Evolutionary conservation across 2,888 invertebrate genomes (phyloP), one percentile per base, ranked within the genome.

Genomic region (Balanococcus diminutus): DNA sequence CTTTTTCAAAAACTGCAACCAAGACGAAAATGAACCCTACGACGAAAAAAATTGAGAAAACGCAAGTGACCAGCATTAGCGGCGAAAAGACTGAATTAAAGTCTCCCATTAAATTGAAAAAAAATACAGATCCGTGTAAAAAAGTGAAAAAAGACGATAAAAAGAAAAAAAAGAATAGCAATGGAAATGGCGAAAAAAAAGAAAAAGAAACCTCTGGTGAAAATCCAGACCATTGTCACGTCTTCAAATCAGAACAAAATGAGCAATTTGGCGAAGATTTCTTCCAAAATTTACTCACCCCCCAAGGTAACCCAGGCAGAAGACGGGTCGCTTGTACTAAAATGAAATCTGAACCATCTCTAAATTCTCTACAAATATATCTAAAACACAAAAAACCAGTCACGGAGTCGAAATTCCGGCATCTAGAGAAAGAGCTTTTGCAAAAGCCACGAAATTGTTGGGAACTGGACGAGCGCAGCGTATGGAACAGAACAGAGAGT

Each of bases 341-440:
- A 84, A 61, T 86, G 11, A 90, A 89, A 87, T 91, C 92, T 39
- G 93, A 94, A 87, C 93, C 93, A 86, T 92, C 93, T 9, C 89
- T 92, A 31, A 90, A 91, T 67, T 90, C 92, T 4, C 89, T 93
- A 87, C 93, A 93, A 89, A 91, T 93, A 42, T 95, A 94, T 89
- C 90, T 94, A 61, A 91, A 92, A 72, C 92, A 94, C 88, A 93
- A 94, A 87, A 93, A 92, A 88, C 94, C 95, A 5, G 94, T 95
- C 0, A 92, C 93, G 1, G 92, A 94, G 88, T 95, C 95, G 0
- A 93, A 93, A 88, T 95, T 95, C 89, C 92, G 92, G 88, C 92
- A 92, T 88, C 92, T 93, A 91, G 95, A 95, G 88, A 91, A 91
- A 87, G 93, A 91, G 89, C 89, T 89, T 14, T 81, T 87, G 16